These are phyloP conservation scores for Macheiramphus alcinus DNA, from an alignment of 2,113 vertebrate genomes.

Conservation along the genomic window DNA sequence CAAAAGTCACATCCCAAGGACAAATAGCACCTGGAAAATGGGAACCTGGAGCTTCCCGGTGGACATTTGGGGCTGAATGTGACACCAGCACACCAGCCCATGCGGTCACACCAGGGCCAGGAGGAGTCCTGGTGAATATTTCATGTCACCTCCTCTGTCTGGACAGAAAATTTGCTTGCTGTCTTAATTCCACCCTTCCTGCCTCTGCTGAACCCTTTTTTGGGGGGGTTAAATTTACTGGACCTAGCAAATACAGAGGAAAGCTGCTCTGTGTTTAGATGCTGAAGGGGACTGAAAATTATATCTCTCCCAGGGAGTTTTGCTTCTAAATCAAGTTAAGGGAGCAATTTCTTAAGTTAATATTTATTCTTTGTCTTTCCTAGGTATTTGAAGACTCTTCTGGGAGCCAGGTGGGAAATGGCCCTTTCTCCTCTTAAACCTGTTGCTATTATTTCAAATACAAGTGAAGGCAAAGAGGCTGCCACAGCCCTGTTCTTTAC, in stretches of 20 bases:
- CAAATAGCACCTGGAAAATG: not conserved
- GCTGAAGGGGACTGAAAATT: not conserved
- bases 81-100: not conserved
- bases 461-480: not conserved
- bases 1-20: not conserved
- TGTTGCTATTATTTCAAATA: not conserved
- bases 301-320: not conserved
- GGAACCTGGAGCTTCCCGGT: not conserved
- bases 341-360: not conserved
- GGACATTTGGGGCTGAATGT: not conserved
- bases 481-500: not conserved
- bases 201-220: not conserved
- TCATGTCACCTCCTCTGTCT: not conserved
- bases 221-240: not conserved
- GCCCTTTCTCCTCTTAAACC: not conserved
- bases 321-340: not conserved
- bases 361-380: not conserved
- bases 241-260: not conserved
- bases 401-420: not conserved
- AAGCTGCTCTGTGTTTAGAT: not conserved
- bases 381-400: not conserved
- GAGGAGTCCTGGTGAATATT: not conserved
- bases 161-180: not conserved
- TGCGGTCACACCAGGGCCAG: fast-evolving
- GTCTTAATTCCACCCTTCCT: not conserved